Conservation (phyloP, 1,140 invertebrate species). For the Philaenus spumarius region DNA sequence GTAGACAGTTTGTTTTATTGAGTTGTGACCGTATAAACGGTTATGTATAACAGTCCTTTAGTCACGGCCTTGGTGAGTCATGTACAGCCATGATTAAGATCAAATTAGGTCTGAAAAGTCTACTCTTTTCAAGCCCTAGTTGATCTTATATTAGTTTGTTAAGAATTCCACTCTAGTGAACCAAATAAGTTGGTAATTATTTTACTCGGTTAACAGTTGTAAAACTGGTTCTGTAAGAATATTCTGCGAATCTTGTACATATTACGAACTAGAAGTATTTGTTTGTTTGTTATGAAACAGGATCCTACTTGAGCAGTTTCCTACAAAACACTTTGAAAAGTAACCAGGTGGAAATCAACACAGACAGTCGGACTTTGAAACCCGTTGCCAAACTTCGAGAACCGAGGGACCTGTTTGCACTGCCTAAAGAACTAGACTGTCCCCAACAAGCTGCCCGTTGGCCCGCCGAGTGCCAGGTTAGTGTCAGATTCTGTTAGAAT, state of each 20-base stretch:
- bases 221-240: too few species aligned
- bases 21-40: too few species aligned
- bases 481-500: too few species aligned
- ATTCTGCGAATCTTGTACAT: background rate
- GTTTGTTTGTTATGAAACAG: constrained; percentile 31
- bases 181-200: background rate
- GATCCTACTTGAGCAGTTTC: constrained; percentile 48
- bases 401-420: constrained; percentile 57
- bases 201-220: too few species aligned
- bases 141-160: background rate
- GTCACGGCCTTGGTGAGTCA: too few species aligned
- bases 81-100: too few species aligned
- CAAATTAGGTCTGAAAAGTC: background rate
- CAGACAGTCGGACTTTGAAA: constrained; percentile 51
- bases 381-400: constrained; percentile 56
- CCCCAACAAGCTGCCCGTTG: constrained; percentile 71
- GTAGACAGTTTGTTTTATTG: too few species aligned
- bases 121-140: background rate
- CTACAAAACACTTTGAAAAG: constrained; percentile 52
- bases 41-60: too few species aligned
- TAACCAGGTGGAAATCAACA: constrained; percentile 57
- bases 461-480: constrained; percentile 83
- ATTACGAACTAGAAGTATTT: background rate
- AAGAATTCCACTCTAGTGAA: background rate
- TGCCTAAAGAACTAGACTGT: constrained; percentile 56